phyloP scores from a whole-genome alignment of 2,797 vertebrate species.

The Todus mexicanus region DNA sequence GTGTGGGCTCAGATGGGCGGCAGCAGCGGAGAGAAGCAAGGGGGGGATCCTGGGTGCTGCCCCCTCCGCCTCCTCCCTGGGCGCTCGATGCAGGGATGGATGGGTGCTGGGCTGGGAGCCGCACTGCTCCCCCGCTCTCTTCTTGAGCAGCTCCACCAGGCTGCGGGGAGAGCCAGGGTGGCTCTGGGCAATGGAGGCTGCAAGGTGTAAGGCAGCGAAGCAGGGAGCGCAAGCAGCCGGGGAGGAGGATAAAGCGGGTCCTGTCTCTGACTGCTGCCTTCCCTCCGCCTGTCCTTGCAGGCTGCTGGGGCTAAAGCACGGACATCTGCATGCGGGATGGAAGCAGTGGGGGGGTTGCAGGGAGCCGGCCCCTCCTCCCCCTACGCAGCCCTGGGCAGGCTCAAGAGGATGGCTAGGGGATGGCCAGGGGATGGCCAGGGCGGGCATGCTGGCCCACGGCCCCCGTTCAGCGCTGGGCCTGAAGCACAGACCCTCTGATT shows the following conservation, averaged over 20 bases:
- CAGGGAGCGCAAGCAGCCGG: constrained; percentile 50
- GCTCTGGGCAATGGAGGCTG: constrained; percentile 43
- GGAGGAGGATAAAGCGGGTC: background rate
- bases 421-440: background rate
- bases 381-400: background rate
- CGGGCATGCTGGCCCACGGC: accelerated
- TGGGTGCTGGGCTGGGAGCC: background rate
- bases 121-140: background rate
- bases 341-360: background rate
- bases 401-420: background rate
- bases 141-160: background rate
- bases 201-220: constrained; percentile 55
- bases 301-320: background rate
- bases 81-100: background rate
- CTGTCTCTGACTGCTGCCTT: background rate
- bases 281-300: background rate
- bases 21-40: constrained; percentile 43
- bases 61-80: background rate
- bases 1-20: constrained; percentile 80
- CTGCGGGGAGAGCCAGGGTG: background rate
- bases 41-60: background rate
- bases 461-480: background rate
- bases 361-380: background rate
- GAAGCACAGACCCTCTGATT: background rate
- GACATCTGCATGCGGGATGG: background rate